Evolutionary conservation across 1,140 invertebrate genomes (phyloP).

Genomic region (Hirudo medicinalis): DNA sequence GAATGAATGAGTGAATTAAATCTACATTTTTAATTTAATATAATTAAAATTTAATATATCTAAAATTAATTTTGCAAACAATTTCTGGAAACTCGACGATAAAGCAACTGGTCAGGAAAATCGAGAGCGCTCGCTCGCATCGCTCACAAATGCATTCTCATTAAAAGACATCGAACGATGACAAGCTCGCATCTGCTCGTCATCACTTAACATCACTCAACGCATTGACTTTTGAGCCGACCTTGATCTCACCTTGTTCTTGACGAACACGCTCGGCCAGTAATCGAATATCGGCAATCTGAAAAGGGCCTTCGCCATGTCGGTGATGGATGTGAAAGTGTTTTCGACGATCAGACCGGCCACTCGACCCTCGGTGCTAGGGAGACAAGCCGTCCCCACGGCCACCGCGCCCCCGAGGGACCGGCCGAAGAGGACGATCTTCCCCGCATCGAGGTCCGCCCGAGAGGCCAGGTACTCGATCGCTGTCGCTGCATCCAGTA

Average conservation of each 20-base stretch:
- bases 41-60: too few relatives aligned
- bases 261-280: slow-evolving; percentile 31
- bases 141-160: too few relatives aligned
- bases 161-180: too few relatives aligned
- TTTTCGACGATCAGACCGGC: slow-evolving; percentile 81
- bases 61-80: too few relatives aligned
- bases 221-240: too few relatives aligned
- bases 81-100: too few relatives aligned
- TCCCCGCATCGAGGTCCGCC: slow-evolving; percentile 64
- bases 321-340: slow-evolving; percentile 84
- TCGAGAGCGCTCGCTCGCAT: too few relatives aligned
- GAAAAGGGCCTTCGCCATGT: slow-evolving; percentile 52
- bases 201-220: too few relatives aligned
- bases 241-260: slow-evolving; percentile 30
- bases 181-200: too few relatives aligned
- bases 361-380: slow-evolving; percentile 50
- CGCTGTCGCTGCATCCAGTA: slow-evolving; percentile 70
- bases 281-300: slow-evolving; percentile 27
- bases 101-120: too few relatives aligned
- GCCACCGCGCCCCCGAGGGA: slow-evolving; percentile 75
- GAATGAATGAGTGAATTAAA: too few relatives aligned
- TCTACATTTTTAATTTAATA: too few relatives aligned
- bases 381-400: slow-evolving; percentile 62
- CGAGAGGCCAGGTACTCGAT: slow-evolving; percentile 67
- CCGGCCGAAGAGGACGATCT: slow-evolving; percentile 82